phyloP scores from a whole-genome alignment of 1,140 invertebrate genomes.

The Drosophila pectinifera region DNA sequence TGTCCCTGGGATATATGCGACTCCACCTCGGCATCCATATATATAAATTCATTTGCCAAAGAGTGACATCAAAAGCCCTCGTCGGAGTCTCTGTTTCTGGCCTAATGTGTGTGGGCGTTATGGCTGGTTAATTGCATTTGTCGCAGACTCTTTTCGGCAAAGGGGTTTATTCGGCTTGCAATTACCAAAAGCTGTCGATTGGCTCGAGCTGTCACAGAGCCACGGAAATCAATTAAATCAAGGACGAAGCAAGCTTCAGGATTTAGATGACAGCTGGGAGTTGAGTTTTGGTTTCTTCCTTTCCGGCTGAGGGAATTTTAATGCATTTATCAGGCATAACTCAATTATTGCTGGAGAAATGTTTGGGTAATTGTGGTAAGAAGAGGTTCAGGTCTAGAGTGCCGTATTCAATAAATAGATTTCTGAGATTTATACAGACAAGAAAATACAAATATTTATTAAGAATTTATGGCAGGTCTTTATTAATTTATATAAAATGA shows the following conservation, averaged over 20 bases:
- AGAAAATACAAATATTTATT: background rate
- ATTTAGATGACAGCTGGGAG: constrained; percentile 18
- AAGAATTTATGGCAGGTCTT: too few species aligned
- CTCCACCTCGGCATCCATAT: constrained; percentile 22
- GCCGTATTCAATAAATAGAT: background rate
- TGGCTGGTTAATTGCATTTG: constrained; percentile 78
- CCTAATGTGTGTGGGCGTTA: constrained; percentile 77
- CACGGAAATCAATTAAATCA: constrained; percentile 65
- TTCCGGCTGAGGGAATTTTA: constrained; percentile 15
- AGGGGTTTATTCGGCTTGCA: constrained; percentile 53
- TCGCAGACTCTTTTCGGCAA: constrained; percentile 39
- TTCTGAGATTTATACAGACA: background rate
- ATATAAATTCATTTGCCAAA: constrained; percentile 53
- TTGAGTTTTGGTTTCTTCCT: background rate
- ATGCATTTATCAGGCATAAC: constrained; percentile 19
- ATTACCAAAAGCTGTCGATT: constrained; percentile 64
- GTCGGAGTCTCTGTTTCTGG: constrained; percentile 44
- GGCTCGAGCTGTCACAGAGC: constrained; percentile 55
- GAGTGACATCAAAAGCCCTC: constrained; percentile 74
- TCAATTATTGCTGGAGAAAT: constrained; percentile 14
- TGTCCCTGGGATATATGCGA: constrained; percentile 38
- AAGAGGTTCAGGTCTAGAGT: background rate
- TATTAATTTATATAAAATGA: too few species aligned
- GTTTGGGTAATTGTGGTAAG: constrained; percentile 1
- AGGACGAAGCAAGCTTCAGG: constrained; percentile 12